Evolutionary conservation across 1,140 invertebrate genomes (phyloP), one percentile per base, ranked within the genome.

Genomic region (Phymorhynchus buccinoides): DNA sequence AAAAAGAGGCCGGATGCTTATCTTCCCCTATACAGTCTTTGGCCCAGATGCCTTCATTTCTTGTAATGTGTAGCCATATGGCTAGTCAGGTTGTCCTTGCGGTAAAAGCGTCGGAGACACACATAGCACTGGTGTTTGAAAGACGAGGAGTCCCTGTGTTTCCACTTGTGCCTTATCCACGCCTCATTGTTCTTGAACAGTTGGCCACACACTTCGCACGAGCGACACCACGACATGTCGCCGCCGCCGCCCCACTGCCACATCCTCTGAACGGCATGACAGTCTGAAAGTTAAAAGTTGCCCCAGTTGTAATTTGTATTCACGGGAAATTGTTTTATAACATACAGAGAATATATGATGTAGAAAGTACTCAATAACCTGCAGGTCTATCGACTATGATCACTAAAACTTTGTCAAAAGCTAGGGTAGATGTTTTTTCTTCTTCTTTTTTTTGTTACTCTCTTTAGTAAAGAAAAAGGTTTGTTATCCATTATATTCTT

Each of bases 11-110:
- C n/a, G n/a, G n/a, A n/a, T n/a, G n/a, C n/a, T n/a, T n/a, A n/a
- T n/a, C n/a, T n/a, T n/a, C n/a, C n/a, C n/a, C n/a, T n/a, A n/a
- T n/a, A n/a, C n/a, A n/a, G n/a, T n/a, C n/a, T n/a, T n/a, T n/a
- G n/a, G n/a, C n/a, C n/a, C n/a, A n/a, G n/a, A n/a, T 52, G 48
- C 48, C 12, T 27, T 22, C n/a, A 62, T 62, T 62, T 62, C 56
- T 62, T 62, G 22, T 27, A 62, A 62, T 62, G 56, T 22, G 56
- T 62, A 3, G 22, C 56, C 56, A 79, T 52, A 35, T 79, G 77
- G 16, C 41, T 79, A 7, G 41, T 79, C n/a, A 79, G 77, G 18
- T 52, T 39, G 77, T 83, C 81, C 27, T 66, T 83, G 39, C 81
- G 56, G 22, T 83, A 83, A 30, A 83, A 83, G 14, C 30, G 39